Evolutionary conservation across 2,888 invertebrate genomes (phyloP), one percentile per base, ranked within the genome.

Genomic region (Odontomyia ornata): DNA sequence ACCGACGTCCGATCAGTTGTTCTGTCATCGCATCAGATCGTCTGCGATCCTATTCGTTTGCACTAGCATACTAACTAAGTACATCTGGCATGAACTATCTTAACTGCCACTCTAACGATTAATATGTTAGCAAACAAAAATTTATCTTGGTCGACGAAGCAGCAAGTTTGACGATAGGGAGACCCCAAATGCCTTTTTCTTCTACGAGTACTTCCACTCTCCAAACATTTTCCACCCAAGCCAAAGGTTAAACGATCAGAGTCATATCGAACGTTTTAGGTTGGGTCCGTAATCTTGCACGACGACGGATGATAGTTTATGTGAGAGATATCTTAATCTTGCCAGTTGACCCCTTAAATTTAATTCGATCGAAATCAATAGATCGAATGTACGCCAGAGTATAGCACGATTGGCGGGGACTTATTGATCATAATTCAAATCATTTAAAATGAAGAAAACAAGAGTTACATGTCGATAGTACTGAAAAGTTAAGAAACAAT

Each of bases 101-200:
- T 36, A 69, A 30, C 27, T 69, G 57, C 73, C 57, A 62, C 25
- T 62, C 75, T 25, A 69, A 69, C 69, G 69, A 69, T 69, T 69
- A 46, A 69, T 23, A 47, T 60, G 18, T 69, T 47, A 13, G 25
- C 21, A 65, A 69, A 69, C 46, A 47, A 23, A 69, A 23, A 69
- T 69, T 60, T 46, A 47, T 65, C 69, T 18, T 25, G 46, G 3
- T 52, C 52, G n/a, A n/a, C n/a, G n/a, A n/a, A n/a, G n/a, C n/a
- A n/a, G n/a, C n/a, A 15, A 4, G 52, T 15, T 52, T 52, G 52
- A 52, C 36, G n/a, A n/a, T n/a, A n/a, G n/a, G 18, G 64, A 28
- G 18, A 30, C n/a, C 21, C 18, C 15, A 36, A 18, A 65, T 65
- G 21, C 65, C n/a, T 36, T 65, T 36, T 18, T 15, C n/a, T n/a